Conservation (phyloP, 2,797 vertebrate genomes). For the Triplophysa yarkandensis region DNA sequence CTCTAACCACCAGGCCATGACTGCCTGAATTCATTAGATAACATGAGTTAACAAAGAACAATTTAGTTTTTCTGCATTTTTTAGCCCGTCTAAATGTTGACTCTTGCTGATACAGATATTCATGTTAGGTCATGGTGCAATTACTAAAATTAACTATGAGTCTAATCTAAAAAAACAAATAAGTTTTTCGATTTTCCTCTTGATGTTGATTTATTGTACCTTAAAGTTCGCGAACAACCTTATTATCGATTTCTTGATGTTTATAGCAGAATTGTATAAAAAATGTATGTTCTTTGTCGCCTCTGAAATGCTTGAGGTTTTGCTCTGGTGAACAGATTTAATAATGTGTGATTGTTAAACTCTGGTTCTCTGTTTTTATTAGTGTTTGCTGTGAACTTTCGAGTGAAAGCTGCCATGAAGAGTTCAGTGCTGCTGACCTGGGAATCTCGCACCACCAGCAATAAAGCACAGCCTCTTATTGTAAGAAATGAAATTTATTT, state of each 20-base stretch:
- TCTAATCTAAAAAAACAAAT: too few relatives aligned
- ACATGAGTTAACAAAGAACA: too few relatives aligned
- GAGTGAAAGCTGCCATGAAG: slow-evolving; percentile 98
- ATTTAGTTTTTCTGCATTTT: too few relatives aligned
- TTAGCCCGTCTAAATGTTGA: too few relatives aligned
- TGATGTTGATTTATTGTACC: too few relatives aligned
- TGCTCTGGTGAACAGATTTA: slow-evolving; percentile 5
- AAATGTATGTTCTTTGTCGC: neutral
- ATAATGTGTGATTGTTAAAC: neutral
- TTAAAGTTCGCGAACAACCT: neutral
- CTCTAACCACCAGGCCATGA: too few relatives aligned
- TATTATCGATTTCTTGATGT: slow-evolving; percentile 7
- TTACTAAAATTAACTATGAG: too few relatives aligned
- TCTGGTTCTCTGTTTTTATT: slow-evolving; percentile 65
- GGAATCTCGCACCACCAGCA: slow-evolving; percentile 95
- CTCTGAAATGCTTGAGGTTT: slow-evolving; percentile 5
- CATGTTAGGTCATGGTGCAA: too few relatives aligned
- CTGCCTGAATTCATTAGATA: too few relatives aligned
- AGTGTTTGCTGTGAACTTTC: slow-evolving; percentile 99
- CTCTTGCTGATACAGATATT: too few relatives aligned
- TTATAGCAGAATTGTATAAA: slow-evolving; percentile 1
- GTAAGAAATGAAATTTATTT: slow-evolving; percentile 72
- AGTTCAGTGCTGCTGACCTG: slow-evolving; percentile 94
- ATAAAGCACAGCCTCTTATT: slow-evolving; percentile 91
- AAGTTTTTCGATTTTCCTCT: too few relatives aligned